Conservation (phyloP, 2,797 vertebrate genomes). For the Pelochelys cantorii region DNA sequence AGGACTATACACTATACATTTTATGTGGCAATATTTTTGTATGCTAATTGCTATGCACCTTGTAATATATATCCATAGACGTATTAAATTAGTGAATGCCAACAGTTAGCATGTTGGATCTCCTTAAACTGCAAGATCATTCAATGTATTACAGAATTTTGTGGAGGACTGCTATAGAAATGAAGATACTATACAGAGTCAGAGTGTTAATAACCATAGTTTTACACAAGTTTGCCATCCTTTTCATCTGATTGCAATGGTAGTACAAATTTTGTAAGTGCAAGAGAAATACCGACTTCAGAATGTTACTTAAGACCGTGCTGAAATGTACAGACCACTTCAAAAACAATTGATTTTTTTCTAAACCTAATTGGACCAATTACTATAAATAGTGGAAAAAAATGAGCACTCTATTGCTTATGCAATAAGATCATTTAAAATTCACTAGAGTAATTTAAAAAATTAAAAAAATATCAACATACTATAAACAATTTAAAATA, state of each 20-base stretch:
- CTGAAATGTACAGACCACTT: constrained; percentile 60
- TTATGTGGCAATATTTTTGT: neutral
- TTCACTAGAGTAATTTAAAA: constrained; percentile 83
- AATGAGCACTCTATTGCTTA: constrained; percentile 75
- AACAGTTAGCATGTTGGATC: neutral
- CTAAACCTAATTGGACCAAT: constrained; percentile 70
- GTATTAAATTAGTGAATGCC: neutral
- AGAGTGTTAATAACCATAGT: neutral
- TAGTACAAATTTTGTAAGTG: neutral
- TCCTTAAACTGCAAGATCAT: neutral
- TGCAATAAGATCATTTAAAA: constrained; percentile 79
- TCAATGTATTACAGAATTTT: neutral
- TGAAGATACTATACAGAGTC: constrained; percentile 22
- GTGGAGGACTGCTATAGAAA: constrained; percentile 17
- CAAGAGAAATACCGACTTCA: constrained; percentile 37
- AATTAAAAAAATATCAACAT: constrained; percentile 87
- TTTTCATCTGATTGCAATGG: constrained; percentile 47
- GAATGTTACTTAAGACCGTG: constrained; percentile 49
- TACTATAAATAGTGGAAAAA: constrained; percentile 79
- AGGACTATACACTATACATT: fast-evolving
- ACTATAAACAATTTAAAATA: constrained; percentile 87
- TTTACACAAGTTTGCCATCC: constrained; percentile 25
- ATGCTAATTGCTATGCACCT: neutral
- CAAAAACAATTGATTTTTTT: constrained; percentile 60
- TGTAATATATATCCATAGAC: neutral